Base-by-base conservation (phyloP, 2,113 vertebrate genomes). In the Megaceryle torquata region DNA sequence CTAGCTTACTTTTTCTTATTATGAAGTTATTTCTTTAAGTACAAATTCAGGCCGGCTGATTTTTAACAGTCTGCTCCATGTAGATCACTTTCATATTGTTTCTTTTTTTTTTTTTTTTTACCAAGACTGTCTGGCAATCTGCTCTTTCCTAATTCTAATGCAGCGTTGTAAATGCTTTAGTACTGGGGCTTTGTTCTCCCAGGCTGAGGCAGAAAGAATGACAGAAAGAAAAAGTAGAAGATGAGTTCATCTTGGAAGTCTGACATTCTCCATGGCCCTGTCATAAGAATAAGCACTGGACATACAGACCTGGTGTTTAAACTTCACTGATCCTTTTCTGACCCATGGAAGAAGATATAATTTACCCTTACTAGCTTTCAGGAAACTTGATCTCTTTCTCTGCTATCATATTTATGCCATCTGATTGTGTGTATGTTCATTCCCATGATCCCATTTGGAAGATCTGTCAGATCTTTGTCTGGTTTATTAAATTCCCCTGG, bases 131-230 rank as follows among this genome's bases (percentile, higher is more conserved):
- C 78, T 89, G 83, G n/a, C 64, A 92, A 82, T 95, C 89, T 91
- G 86, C 54, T 91, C 53, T 57, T 95, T 94, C 93, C 78, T 82
- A 88, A 85, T 83, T 96, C 54, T 74, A 91, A 74, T 89, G 68
- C 85, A 94, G 75, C 1, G 3, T 43, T 77, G 54, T 61, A 76
- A 94, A 79, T 63, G 44, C 31, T 89, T 93, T 50, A 77, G 79
- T 44, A 37, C 8, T 64, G 19, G n/a, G 33, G 8, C 50, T 91
- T 91, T 91, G 50, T 91, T 94, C 84, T 82, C 43, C 71, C 12
- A 75, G 29, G 24, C 22, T 60, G 20, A 65, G 50, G 41, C 13
- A 91, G 70, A 44, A 53, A 80, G 37, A 67, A 56, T 35, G 18
- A 51, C 53, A 46, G 60, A 71, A 70, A 75, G 28, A 60, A 82